phyloP scores from a whole-genome alignment of 2,797 vertebrate genomes.

The Pipistrellus pygmaeus region DNA sequence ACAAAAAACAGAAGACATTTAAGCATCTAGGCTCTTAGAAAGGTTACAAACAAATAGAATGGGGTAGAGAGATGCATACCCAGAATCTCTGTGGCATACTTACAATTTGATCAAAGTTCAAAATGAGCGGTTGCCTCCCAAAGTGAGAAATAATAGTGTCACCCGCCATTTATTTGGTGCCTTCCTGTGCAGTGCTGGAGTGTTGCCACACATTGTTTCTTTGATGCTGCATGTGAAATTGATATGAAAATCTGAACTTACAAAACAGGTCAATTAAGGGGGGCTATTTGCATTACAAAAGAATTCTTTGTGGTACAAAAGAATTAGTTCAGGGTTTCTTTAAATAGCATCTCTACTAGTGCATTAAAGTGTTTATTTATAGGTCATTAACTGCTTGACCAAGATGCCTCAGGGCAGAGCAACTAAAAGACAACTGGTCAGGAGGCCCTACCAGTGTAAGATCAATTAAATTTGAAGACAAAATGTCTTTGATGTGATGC shows the following conservation, averaged over 20 bases:
- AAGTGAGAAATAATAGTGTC: background rate
- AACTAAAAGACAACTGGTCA: slow-evolving; percentile 63
- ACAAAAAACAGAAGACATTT: background rate
- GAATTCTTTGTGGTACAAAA: slow-evolving; percentile 61
- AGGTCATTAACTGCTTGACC: slow-evolving; percentile 77
- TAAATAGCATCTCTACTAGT: slow-evolving; percentile 47
- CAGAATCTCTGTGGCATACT: background rate
- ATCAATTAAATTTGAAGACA: slow-evolving; percentile 63
- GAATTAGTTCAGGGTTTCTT: slow-evolving; percentile 59
- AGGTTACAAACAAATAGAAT: background rate
- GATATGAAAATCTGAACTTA: slow-evolving; percentile 67
- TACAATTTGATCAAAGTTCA: slow-evolving; percentile 38
- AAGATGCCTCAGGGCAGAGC: slow-evolving; percentile 43
- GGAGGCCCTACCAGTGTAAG: slow-evolving; percentile 34
- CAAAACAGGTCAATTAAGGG: slow-evolving; percentile 64
- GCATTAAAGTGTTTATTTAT: slow-evolving; percentile 70
- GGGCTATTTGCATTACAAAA: slow-evolving; percentile 61
- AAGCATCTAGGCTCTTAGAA: background rate
- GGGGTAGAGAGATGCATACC: background rate
- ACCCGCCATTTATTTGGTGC: background rate
- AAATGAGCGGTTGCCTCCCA: background rate
- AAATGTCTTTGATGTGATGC: slow-evolving; percentile 46
- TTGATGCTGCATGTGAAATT: background rate
- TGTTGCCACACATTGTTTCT: background rate
- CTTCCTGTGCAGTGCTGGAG: background rate